These are phyloP conservation scores for Heteromurus nitidus DNA, from an alignment of 2,888 invertebrate species.

Conservation along the genomic window DNA sequence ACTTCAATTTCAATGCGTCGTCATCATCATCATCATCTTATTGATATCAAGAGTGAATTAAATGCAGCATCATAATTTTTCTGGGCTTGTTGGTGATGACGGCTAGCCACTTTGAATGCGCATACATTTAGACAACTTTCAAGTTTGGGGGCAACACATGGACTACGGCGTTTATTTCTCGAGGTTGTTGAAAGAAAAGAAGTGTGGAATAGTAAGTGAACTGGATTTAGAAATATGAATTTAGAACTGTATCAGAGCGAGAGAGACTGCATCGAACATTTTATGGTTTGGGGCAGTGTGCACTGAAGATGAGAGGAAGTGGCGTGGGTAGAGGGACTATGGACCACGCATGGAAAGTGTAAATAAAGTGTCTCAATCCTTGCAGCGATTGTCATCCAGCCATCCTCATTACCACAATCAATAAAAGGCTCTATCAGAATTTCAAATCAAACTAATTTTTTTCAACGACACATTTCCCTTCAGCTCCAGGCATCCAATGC, in stretches of 20 bases:
- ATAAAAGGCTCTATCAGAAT: neutral
- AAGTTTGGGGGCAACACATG: no score
- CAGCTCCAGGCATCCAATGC: neutral
- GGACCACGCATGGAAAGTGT: no score
- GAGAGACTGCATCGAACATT: no score
- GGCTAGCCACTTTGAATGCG: conserved; percentile 44
- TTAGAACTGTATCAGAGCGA: no score
- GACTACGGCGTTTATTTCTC: no score
- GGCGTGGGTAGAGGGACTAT: no score
- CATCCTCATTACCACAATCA: neutral
- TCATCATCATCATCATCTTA: conserved; percentile 45
- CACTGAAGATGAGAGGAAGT: no score
- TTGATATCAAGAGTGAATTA: conserved; percentile 50
- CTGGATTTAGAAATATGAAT: no score
- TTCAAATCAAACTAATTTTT: neutral
- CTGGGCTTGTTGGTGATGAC: conserved; percentile 45
- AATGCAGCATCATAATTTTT: conserved; percentile 50
- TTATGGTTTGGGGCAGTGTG: no score
- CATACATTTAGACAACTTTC: conserved; percentile 9
- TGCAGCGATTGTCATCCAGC: no score
- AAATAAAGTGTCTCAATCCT: neutral
- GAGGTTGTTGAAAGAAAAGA: no score
- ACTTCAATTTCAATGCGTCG: conserved; percentile 35
- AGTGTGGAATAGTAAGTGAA: no score
- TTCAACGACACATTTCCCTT: conserved; percentile 1